Conservation (phyloP, 2,113 vertebrate genomes). For the Glaucomys volans region DNA sequence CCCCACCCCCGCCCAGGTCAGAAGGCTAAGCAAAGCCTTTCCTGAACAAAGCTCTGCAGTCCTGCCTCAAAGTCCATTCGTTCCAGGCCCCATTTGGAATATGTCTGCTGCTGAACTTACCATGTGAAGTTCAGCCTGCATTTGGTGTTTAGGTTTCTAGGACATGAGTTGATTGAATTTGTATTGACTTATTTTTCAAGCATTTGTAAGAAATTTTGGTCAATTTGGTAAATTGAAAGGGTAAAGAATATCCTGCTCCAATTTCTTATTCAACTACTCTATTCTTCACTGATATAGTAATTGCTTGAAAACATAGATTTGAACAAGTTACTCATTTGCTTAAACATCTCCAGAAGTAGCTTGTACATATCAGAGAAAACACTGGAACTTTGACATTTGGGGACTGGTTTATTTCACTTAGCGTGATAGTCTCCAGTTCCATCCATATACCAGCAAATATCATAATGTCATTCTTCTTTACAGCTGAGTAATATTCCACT, state of each 20-base stretch:
- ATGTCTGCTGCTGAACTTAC: not conserved
- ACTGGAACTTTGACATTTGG: no score
- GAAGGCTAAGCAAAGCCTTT: not conserved
- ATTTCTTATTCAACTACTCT: not conserved
- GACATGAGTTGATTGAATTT: not conserved
- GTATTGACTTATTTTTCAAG: not conserved
- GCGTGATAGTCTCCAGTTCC: no score
- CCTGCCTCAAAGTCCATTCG: not conserved
- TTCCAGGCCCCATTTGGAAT: not conserved
- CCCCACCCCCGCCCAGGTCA: no score
- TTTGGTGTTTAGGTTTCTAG: not conserved
- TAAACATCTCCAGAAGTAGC: not conserved
- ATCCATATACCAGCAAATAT: no score
- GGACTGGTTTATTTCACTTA: no score
- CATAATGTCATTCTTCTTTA: no score
- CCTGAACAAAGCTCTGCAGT: not conserved
- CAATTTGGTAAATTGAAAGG: slow-evolving; percentile 1
- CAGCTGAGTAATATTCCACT: no score
- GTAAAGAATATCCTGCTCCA: not conserved
- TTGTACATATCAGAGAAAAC: no score
- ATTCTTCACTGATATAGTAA: not conserved
- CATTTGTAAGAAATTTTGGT: slow-evolving; percentile 36
- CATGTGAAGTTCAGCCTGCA: not conserved
- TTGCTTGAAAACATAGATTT: not conserved
- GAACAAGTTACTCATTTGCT: not conserved